phyloP scores from a whole-genome alignment of 2,888 invertebrate species.

The Pyrocoelia pectoralis region DNA sequence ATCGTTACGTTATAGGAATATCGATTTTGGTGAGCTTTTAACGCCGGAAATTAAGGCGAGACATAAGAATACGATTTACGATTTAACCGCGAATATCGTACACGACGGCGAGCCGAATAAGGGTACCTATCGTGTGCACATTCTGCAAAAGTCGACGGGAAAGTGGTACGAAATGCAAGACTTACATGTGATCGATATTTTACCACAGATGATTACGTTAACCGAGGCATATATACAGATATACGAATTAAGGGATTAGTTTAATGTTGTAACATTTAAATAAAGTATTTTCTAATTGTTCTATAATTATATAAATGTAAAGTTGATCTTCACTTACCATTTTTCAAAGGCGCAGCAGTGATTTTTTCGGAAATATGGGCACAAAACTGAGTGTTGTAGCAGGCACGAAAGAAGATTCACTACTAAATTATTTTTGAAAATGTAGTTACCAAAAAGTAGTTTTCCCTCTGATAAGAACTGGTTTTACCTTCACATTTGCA shows the following conservation, averaged over 20 bases:
- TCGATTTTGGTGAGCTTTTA: conserved; percentile 95
- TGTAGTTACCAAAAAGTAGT: too few relatives aligned
- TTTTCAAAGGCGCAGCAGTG: too few relatives aligned
- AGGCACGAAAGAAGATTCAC: too few relatives aligned
- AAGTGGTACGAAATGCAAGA: conserved; percentile 92
- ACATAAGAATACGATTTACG: conserved; percentile 88
- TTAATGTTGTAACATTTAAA: conserved; percentile 15
- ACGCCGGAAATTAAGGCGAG: conserved; percentile 82
- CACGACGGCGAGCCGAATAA: conserved; percentile 97
- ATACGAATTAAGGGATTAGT: conserved; percentile 64
- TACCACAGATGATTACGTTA: conserved; percentile 99
- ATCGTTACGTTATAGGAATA: conserved; percentile 72
- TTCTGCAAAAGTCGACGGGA: conserved; percentile 86
- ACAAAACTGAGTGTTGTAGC: too few relatives aligned
- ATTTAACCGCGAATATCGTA: conserved; percentile 97
- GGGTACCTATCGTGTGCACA: conserved; percentile 94
- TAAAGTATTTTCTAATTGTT: too few relatives aligned
- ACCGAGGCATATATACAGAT: conserved; percentile 99
- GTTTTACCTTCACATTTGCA: too few relatives aligned
- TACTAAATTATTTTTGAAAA: too few relatives aligned
- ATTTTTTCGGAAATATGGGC: too few relatives aligned
- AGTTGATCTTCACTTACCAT: too few relatives aligned
- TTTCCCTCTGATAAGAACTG: too few relatives aligned
- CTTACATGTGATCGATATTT: conserved; percentile 96
- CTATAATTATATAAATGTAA: too few relatives aligned